A percentile compares a stretch with the other conserved stretches of the same genome.
These are phyloP conservation scores for Microchrysa polita DNA, from an alignment of 2,888 invertebrate genomes.

Conservation along the genomic window DNA sequence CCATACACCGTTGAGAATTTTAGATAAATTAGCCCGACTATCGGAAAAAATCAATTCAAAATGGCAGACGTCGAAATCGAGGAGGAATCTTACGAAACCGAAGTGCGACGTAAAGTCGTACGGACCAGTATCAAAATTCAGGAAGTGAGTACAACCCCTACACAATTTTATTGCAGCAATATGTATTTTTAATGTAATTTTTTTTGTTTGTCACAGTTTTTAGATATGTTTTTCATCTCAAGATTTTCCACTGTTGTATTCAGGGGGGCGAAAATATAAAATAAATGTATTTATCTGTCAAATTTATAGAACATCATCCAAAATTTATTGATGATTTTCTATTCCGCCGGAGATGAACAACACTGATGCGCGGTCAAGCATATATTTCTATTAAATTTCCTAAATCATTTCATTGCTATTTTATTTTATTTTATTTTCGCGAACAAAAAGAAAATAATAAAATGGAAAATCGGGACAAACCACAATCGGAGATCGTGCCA, in stretches of 20 bases:
- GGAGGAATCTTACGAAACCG: conserved; percentile 59
- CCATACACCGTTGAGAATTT: conserved; percentile 9
- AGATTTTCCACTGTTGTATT: conserved; percentile 20
- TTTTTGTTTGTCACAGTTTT: background rate
- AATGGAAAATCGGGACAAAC: conserved; percentile 21
- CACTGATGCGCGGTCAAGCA: background rate
- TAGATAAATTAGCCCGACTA: background rate
- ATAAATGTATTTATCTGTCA: background rate
- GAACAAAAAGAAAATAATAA: background rate
- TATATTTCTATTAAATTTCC: conserved; percentile 1
- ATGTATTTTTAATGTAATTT: too few relatives aligned
- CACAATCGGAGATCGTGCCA: background rate
- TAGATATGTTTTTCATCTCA: conserved; percentile 3
- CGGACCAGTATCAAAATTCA: conserved; percentile 56
- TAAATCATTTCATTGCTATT: conserved; percentile 6
- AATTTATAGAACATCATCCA: background rate
- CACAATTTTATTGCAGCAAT: conserved; percentile 28
- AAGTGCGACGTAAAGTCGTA: conserved; percentile 63
- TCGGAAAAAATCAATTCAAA: conserved; percentile 27
- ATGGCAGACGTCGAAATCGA: conserved; percentile 61
- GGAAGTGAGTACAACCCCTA: conserved; percentile 52
- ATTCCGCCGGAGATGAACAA: background rate
- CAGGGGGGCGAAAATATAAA: background rate
- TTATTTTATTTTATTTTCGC: conserved; percentile 7
- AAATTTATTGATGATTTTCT: conserved; percentile 23